A percentile compares a stretch with the other conserved stretches of the same genome.
These are phyloP conservation scores for Cotesia glomerata DNA, from an alignment of 1,140 invertebrate genomes.

Conservation along the genomic window DNA sequence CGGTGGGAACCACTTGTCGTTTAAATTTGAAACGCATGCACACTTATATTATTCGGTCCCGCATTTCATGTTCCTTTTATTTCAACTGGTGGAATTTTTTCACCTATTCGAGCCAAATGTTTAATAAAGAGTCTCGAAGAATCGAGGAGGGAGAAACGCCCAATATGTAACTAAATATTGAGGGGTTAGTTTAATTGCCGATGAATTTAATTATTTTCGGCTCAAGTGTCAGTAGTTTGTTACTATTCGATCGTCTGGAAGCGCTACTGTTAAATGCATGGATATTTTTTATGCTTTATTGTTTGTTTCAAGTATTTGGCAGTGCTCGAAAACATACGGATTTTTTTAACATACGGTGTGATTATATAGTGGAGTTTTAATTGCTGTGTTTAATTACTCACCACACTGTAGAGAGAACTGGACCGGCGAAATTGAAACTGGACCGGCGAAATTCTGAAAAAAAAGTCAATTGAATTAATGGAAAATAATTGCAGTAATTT, in stretches of 20 bases:
- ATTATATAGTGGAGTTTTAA: no score
- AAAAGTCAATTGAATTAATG: no score
- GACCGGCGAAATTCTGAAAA: no score
- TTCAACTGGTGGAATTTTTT: conserved; percentile 26
- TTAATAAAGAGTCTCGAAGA: background rate
- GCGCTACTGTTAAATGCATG: background rate
- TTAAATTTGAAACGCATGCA: conserved; percentile 22
- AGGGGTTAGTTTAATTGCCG: background rate
- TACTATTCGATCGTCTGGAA: conserved; percentile 10
- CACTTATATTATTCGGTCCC: conserved; percentile 27
- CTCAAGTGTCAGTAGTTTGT: background rate
- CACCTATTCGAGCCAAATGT: background rate
- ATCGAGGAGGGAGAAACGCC: background rate
- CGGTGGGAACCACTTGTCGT: conserved; percentile 62
- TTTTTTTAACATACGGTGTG: no score
- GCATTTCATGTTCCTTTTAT: conserved; percentile 28
- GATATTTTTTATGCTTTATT: no score
- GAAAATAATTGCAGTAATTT: no score
- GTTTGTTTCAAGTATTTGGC: no score
- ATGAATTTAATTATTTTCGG: background rate
- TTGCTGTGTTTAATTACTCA: no score
- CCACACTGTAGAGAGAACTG: no score
- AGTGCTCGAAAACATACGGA: no score
- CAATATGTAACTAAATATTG: background rate
- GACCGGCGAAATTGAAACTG: no score